These are phyloP conservation scores for Epirrhoe tristata DNA, from an alignment of 2,888 invertebrate genomes.

Conservation along the genomic window DNA sequence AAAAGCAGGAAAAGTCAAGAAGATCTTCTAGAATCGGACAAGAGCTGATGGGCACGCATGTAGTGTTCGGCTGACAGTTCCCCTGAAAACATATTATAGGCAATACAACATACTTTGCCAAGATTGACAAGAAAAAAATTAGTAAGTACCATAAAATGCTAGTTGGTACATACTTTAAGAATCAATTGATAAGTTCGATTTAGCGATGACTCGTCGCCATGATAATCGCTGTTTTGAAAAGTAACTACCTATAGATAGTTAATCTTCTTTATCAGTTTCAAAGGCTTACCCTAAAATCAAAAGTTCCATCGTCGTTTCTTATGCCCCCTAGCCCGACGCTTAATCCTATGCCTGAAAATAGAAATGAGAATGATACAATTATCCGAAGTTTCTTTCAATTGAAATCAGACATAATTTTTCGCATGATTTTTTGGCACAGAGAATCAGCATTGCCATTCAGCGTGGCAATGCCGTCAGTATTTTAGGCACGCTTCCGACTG, in stretches of 20 bases:
- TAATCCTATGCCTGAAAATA: conserved; percentile 70
- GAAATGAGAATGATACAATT: neutral
- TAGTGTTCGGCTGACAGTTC: conserved; percentile 72
- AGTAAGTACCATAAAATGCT: no score
- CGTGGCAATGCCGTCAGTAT: no score
- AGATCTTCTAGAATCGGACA: conserved; percentile 85
- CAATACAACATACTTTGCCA: neutral
- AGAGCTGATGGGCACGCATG: conserved; percentile 83
- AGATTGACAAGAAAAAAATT: no score
- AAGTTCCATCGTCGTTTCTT: conserved; percentile 52
- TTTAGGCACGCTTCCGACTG: no score
- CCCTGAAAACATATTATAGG: conserved; percentile 61
- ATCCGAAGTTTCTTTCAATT: neutral
- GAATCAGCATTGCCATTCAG: no score
- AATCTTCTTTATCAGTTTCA: neutral
- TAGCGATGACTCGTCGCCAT: no score
- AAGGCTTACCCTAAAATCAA: conserved; percentile 57
- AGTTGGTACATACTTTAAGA: no score
- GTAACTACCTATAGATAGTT: no score
- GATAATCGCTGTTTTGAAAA: no score
- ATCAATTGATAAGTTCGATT: no score
- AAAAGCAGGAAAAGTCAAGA: conserved; percentile 85
- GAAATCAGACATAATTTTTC: no score
- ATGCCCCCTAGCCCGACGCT: conserved; percentile 65
- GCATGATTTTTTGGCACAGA: no score